These are phyloP conservation scores for Holotrichia oblita DNA, from an alignment of 1,140 invertebrate species.

Conservation along the genomic window DNA sequence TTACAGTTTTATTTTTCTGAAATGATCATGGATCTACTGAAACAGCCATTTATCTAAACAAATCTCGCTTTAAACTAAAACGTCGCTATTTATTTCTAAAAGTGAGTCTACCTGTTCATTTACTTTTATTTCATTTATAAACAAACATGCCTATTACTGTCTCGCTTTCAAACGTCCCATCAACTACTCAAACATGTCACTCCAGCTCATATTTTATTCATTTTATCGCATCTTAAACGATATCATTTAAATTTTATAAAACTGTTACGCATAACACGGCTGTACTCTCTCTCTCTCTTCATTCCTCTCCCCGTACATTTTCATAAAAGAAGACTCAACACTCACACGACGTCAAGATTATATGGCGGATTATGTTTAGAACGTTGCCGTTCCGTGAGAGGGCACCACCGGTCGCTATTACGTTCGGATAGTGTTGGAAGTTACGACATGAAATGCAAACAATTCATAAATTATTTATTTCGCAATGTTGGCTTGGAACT, in stretches of 20 bases:
- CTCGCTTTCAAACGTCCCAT: neutral
- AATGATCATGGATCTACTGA: too few relatives aligned
- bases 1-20: too few relatives aligned
- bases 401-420: neutral
- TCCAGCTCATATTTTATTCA: constrained; percentile 32
- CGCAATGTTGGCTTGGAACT: neutral
- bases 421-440: neutral
- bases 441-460: constrained; percentile 30
- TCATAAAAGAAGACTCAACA: too few relatives aligned
- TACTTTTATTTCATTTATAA: too few relatives aligned
- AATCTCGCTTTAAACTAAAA: too few relatives aligned
- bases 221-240: constrained; percentile 1
- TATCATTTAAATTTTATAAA: constrained; percentile 32
- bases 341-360: neutral
- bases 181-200: too few relatives aligned
- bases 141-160: neutral
- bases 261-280: too few relatives aligned
- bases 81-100: too few relatives aligned
- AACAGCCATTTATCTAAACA: too few relatives aligned
- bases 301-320: too few relatives aligned
- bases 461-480: constrained; percentile 34
- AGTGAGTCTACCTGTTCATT: too few relatives aligned
- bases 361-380: constrained; percentile 12
- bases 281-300: too few relatives aligned
- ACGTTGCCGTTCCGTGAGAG: neutral